phyloP scores from a whole-genome alignment of 2,113 vertebrate species.

The Dicentrarchus labrax region DNA sequence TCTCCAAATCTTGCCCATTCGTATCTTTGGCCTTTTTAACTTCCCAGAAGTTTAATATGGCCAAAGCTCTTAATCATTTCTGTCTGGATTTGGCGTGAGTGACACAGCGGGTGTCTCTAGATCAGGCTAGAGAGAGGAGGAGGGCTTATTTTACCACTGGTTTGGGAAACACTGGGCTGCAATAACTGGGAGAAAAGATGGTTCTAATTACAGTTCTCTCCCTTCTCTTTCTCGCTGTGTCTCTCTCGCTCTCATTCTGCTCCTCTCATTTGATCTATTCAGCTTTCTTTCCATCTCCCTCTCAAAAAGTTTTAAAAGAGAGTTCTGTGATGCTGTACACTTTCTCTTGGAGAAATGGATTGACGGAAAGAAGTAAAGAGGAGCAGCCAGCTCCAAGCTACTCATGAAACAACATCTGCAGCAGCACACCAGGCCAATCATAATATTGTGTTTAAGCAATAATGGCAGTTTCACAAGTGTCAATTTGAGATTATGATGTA shows the following conservation, averaged over 20 bases:
- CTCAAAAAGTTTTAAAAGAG: constrained; percentile 30
- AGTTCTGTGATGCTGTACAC: not conserved
- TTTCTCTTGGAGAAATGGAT: constrained; percentile 12
- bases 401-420: constrained; percentile 63
- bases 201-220: constrained; percentile 88
- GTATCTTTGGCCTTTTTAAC: constrained; percentile 74
- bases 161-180: constrained; percentile 82
- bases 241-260: constrained; percentile 26
- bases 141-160: constrained; percentile 79
- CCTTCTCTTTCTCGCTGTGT: constrained; percentile 62
- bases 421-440: constrained; percentile 57
- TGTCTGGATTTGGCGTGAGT: constrained; percentile 85
- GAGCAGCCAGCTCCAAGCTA: constrained; percentile 30
- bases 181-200: constrained; percentile 84
- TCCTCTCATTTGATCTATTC: constrained; percentile 3
- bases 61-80: constrained; percentile 82
- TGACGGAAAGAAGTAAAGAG: constrained; percentile 19
- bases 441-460: constrained; percentile 69
- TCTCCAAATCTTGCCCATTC: constrained; percentile 58
- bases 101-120: constrained; percentile 86
- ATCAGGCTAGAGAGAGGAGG: constrained; percentile 53
- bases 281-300: constrained; percentile 32
- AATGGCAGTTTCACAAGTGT: constrained; percentile 63
- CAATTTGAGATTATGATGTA: constrained; percentile 60
- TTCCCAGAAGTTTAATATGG: constrained; percentile 76